These are phyloP conservation scores for Odobenus rosmarus DNA, from an alignment of 2,113 vertebrate species.

Conservation along the genomic window DNA sequence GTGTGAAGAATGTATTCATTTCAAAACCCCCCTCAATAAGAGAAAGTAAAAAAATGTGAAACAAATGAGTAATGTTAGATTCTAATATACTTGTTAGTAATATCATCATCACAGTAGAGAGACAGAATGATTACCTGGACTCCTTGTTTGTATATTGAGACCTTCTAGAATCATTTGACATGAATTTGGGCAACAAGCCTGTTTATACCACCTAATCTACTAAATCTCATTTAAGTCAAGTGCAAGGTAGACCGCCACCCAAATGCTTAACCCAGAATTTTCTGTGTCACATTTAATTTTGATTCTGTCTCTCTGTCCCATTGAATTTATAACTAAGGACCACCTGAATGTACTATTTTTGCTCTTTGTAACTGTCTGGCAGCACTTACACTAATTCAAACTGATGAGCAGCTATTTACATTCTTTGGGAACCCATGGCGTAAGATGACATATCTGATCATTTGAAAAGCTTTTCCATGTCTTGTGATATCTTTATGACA, in stretches of 20 bases:
- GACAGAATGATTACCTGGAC: neutral
- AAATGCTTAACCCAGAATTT: constrained; percentile 27
- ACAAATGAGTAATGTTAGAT: neutral
- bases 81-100: neutral
- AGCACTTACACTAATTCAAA: constrained; percentile 73
- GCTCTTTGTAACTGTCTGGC: constrained; percentile 61
- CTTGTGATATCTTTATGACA: constrained; percentile 78
- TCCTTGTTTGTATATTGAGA: neutral
- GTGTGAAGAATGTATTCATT: neutral
- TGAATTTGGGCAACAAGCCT: neutral
- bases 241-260: neutral
- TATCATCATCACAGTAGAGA: neutral
- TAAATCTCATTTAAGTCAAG: neutral
- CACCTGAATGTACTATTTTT: neutral
- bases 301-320: constrained; percentile 51
- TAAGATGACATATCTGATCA: constrained; percentile 47
- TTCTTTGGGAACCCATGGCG: neutral
- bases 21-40: neutral
- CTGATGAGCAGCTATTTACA: constrained; percentile 40
- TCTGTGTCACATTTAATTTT: constrained; percentile 54
- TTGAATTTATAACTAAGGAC: constrained; percentile 43
- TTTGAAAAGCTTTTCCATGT: constrained; percentile 68
- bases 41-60: neutral
- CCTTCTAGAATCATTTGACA: neutral
- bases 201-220: neutral